Conservation (phyloP, 2,888 invertebrate species). For the Xylocampa areola region DNA sequence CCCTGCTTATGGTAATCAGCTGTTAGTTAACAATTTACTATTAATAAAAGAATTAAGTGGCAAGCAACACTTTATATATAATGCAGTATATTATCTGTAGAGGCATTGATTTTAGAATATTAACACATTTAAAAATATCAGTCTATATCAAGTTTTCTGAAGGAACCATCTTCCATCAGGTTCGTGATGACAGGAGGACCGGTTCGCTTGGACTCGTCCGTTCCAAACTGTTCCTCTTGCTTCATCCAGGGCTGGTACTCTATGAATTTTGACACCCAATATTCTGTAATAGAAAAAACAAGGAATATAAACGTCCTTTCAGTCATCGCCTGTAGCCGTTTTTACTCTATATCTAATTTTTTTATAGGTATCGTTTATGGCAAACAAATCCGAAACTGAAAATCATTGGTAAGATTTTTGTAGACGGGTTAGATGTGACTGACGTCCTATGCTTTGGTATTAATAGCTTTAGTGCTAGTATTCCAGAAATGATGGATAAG, state of each 20-base stretch:
- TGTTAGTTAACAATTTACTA: too few species aligned
- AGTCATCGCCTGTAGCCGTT: too few species aligned
- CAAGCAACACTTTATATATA: constrained; percentile 22
- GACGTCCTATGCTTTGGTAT: too few species aligned
- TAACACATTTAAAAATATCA: constrained; percentile 67
- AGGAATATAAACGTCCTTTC: not conserved
- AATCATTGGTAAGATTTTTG: too few species aligned
- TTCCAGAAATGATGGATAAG: too few species aligned
- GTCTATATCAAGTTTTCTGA: constrained; percentile 88
- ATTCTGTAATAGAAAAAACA: constrained; percentile 68
- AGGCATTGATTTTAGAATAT: not conserved
- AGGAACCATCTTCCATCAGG: constrained; percentile 88
- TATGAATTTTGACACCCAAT: constrained; percentile 87
- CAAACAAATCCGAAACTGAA: too few species aligned
- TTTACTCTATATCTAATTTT: too few species aligned
- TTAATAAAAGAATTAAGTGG: not conserved
- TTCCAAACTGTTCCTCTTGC: constrained; percentile 85
- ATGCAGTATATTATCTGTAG: not conserved
- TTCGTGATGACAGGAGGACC: constrained; percentile 84
- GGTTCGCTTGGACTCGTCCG: constrained; percentile 88
- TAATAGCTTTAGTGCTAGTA: too few species aligned
- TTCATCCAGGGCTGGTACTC: constrained; percentile 89
- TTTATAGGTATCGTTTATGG: too few species aligned
- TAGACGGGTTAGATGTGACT: too few species aligned
- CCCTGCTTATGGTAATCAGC: too few species aligned